Evolutionary conservation across 2,797 vertebrate species (phyloP), one percentile per base, ranked within the genome.

Genomic region (Hippoglossus hippoglossus): DNA sequence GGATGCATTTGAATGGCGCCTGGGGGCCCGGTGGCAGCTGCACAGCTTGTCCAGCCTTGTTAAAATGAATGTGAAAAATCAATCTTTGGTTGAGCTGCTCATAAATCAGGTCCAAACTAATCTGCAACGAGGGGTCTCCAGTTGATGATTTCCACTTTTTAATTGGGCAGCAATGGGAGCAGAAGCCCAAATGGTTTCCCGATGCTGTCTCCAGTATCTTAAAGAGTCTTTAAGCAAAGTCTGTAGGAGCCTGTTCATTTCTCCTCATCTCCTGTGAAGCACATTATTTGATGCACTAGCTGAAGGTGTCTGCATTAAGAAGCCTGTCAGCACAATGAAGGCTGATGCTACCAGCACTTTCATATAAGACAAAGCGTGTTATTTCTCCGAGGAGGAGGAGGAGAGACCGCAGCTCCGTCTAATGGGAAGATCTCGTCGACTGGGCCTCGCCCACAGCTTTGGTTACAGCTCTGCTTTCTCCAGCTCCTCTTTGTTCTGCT

Each of bases 251-350:
- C 8, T 2, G 10, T 12, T 62, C 7, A n/a, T 76, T 73, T 41
- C 39, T 50, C 28, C 73, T 63, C 34, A 22, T 1, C 68, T 66
- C 63, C 50, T 68, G 21, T 59, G 53, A 51, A 46, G 34, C n/a
- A 58, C n/a, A 69, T 74, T 62, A 50, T 66, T 79, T 68, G 21
- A 75, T 79, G 53, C 65, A 49, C 62, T 71, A 51, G 26, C 69
- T 70, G 55, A 58, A 65, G 24, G 62, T 81, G 62, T 67, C 67
- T 41, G 21, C 12, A 6, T 74, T 58, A 63, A 77, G 61, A 31
- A 75, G 68, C 61, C 62, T 82, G 78, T 85, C 69, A 82, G 63
- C 68, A 73, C 59, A 74, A 86, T 73, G 69, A 82, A 80, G 77
- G 65, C 67, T 81, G 70, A 65, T 63, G 70, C 56, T 59, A 19